Conservation (phyloP, 2,888 invertebrate genomes). For the Teleiodes luculella region DNA sequence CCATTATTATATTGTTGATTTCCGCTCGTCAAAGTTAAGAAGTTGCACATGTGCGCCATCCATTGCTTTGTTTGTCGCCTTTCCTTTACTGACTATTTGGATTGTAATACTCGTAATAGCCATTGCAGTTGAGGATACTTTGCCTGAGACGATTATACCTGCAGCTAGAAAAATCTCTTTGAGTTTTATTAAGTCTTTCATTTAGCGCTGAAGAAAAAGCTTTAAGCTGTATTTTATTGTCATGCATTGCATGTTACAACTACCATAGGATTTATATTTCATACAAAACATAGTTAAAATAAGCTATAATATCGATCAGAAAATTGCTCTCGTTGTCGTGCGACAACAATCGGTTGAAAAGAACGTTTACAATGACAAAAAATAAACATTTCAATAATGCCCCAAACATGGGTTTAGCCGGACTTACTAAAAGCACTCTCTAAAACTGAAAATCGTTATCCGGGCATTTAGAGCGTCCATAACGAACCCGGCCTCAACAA, state of each 20-base stretch:
- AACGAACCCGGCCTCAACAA: constrained; percentile 75
- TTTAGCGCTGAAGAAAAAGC: no score
- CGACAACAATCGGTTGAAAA: neutral
- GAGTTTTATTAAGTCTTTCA: no score
- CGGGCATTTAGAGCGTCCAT: constrained; percentile 73
- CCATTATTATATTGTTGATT: constrained; percentile 37
- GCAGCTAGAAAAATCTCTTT: no score
- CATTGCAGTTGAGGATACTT: neutral
- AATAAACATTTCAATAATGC: constrained; percentile 43
- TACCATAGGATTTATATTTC: no score
- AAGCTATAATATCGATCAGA: neutral
- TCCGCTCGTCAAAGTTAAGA: constrained; percentile 38
- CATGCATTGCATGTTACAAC: no score
- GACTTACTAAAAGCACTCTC: constrained; percentile 76
- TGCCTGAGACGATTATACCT: neutral
- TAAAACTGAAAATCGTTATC: constrained; percentile 75
- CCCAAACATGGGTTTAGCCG: constrained; percentile 66
- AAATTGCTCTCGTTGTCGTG: neutral
- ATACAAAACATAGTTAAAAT: neutral
- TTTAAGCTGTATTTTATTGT: no score
- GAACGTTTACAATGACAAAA: constrained; percentile 1
- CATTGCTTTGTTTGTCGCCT: constrained; percentile 19
- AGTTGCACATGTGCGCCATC: constrained; percentile 57
- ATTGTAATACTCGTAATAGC: neutral
- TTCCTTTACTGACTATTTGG: constrained; percentile 26